phyloP scores from a whole-genome alignment of 1,140 invertebrate species.

The Dermatophagoides farinae region DNA sequence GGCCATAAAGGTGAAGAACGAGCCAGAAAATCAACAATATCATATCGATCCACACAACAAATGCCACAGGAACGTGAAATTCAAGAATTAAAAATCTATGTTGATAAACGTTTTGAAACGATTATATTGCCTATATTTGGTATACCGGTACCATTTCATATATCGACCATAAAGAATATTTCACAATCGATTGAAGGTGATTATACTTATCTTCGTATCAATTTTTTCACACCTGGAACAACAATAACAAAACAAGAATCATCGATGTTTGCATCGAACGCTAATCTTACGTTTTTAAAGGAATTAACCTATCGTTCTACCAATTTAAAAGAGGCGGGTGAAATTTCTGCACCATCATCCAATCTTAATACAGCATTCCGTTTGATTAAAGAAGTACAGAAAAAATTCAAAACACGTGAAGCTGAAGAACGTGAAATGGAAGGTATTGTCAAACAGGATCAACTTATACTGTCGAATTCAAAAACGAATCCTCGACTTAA shows the following conservation, averaged over 20 bases:
- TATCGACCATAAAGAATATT: constrained; percentile 96
- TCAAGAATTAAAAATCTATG: constrained; percentile 79
- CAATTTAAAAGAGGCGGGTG: constrained; percentile 92
- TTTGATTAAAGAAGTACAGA: constrained; percentile 97
- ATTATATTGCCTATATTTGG: constrained; percentile 92
- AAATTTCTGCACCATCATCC: constrained; percentile 75
- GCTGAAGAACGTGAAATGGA: constrained; percentile 97
- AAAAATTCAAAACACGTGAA: constrained; percentile 92
- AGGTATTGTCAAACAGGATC: constrained; percentile 89
- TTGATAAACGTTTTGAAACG: constrained; percentile 92
- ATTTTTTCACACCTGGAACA: constrained; percentile 94
- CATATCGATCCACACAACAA: constrained; percentile 76
- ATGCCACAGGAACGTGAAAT: constrained; percentile 85
- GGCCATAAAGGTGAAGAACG: constrained; percentile 55
- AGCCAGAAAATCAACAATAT: constrained; percentile 76
- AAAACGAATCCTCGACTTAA: constrained; percentile 97
- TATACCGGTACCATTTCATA: constrained; percentile 88
- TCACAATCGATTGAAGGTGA: constrained; percentile 95
- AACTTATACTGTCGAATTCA: constrained; percentile 75
- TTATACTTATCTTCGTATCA: constrained; percentile 93
- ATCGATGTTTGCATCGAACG: constrained; percentile 62
- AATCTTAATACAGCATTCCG: constrained; percentile 92
- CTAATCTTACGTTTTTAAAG: constrained; percentile 85
- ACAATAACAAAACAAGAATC: constrained; percentile 80
- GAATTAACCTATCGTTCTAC: constrained; percentile 98